Conservation (phyloP, 1,140 invertebrate genomes). For the Drosophila orosa region DNA sequence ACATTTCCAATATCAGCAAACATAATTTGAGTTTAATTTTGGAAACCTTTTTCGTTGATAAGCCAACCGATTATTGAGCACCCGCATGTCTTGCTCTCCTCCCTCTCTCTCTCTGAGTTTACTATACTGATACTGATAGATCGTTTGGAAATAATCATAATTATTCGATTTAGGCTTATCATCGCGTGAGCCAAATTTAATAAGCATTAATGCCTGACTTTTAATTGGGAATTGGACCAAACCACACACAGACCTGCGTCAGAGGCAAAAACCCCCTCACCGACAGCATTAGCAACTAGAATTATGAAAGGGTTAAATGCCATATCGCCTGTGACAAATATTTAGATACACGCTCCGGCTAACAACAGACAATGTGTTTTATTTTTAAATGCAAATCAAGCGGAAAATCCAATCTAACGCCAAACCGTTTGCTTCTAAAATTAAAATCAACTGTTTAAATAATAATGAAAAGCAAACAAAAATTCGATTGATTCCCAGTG, state of each 20-base stretch:
- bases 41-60: constrained; percentile 1
- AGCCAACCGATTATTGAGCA: constrained; percentile 9
- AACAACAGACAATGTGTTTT: constrained; percentile 31
- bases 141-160: constrained; percentile 36
- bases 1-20: not conserved
- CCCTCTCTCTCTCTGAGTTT: not conserved
- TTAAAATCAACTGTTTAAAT: constrained; percentile 77
- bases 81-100: not conserved
- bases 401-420: constrained; percentile 58
- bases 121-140: constrained; percentile 35
- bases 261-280: constrained; percentile 48
- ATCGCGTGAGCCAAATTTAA: constrained; percentile 65
- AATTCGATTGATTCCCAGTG: constrained; percentile 45
- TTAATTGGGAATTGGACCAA: constrained; percentile 40
- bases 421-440: constrained; percentile 53
- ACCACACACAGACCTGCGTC: constrained; percentile 16
- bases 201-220: constrained; percentile 38
- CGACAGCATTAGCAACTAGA: not conserved
- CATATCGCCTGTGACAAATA: constrained; percentile 42
- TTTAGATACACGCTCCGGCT: constrained; percentile 49
- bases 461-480: constrained; percentile 3
- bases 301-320: not conserved
- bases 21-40: constrained; percentile 1
- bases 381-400: constrained; percentile 62
- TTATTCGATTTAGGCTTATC: constrained; percentile 79